phyloP scores from a whole-genome alignment of 2,113 vertebrate genomes.

The Platichthys stellatus region DNA sequence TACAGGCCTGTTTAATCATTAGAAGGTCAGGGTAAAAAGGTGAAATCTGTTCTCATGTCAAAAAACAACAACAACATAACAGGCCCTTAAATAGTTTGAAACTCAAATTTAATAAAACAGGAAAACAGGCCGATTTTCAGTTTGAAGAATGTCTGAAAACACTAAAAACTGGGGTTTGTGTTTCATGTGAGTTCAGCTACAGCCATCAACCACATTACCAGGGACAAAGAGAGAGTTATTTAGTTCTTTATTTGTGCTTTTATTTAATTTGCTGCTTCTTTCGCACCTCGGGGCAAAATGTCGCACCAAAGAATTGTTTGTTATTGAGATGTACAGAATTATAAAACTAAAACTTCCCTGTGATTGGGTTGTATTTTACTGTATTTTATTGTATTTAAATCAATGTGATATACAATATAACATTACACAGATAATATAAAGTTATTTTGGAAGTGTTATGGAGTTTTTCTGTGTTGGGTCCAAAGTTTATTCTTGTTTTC shows the following conservation, averaged over 20 bases:
- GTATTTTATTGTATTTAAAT: background rate
- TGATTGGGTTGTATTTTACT: background rate
- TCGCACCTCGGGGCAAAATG: no score
- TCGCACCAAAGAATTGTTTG: no score
- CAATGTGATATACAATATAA: background rate
- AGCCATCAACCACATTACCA: no score
- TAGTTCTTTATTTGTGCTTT: no score
- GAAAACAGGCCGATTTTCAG: background rate
- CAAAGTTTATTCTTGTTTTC: background rate
- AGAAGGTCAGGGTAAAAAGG: background rate
- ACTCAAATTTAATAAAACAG: no score
- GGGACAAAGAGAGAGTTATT: no score
- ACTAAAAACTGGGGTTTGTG: background rate
- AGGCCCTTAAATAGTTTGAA: background rate
- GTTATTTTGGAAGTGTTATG: background rate
- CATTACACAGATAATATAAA: background rate
- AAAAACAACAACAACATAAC: background rate
- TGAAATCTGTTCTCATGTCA: background rate
- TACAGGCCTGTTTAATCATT: background rate
- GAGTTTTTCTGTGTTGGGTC: background rate
- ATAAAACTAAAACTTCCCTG: background rate
- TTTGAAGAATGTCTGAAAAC: background rate
- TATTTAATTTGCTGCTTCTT: no score
- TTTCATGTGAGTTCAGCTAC: no score
- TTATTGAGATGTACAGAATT: no score